Evolutionary conservation across 2,797 vertebrate genomes (phyloP).

Genomic region (Dipus sagitta): DNA sequence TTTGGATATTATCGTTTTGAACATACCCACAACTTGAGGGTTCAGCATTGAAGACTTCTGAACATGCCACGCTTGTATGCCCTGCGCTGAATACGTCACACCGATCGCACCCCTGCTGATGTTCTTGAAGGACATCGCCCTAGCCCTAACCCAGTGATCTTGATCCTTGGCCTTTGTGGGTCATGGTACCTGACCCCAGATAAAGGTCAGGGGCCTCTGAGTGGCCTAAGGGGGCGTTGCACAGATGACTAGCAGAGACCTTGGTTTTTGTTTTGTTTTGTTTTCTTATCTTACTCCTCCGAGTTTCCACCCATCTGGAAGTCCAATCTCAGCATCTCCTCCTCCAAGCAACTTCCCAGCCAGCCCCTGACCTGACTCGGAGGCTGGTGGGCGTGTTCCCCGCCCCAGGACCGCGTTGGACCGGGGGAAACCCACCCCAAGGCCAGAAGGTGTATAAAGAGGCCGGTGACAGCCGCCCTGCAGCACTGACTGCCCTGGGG

Average conservation of each 20-base stretch:
- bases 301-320: slow-evolving; percentile 21
- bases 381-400: slow-evolving; percentile 71
- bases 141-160: not conserved
- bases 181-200: not conserved
- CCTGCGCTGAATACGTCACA: not conserved
- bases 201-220: not conserved
- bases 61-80: not conserved
- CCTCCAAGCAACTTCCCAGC: not conserved
- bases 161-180: not conserved
- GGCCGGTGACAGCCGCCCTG: accelerated
- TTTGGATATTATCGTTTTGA: not conserved
- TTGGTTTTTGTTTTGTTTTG: not conserved
- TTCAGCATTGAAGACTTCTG: not conserved
- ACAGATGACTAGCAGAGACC: not conserved
- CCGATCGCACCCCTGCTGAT: not conserved
- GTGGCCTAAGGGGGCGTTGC: not conserved
- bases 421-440: slow-evolving; percentile 32
- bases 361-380: not conserved
- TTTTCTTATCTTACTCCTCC: slow-evolving; percentile 19
- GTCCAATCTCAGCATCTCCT: not conserved
- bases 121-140: not conserved
- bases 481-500: not conserved
- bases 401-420: not conserved
- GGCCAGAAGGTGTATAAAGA: slow-evolving; percentile 54
- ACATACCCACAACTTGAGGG: not conserved